These are phyloP conservation scores for Caenorhabditis imperialis DNA, from an alignment of 2,888 invertebrate genomes.

Conservation along the genomic window DNA sequence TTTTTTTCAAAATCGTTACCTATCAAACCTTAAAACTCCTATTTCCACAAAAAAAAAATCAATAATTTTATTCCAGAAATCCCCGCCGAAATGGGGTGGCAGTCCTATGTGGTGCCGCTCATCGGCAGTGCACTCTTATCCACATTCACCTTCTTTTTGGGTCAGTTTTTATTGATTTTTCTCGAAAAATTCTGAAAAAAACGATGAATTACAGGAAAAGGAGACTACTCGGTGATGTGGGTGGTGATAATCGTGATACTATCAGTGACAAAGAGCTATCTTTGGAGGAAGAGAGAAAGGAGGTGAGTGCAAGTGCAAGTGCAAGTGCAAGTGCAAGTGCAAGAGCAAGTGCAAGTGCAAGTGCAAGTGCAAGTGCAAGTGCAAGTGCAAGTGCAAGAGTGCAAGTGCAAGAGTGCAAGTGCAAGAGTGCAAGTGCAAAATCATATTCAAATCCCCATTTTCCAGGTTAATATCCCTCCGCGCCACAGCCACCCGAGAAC, in stretches of 20 bases:
- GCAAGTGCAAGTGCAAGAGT: too few species aligned
- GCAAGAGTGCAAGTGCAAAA: too few species aligned
- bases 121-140: conserved; percentile 62
- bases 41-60: too few species aligned
- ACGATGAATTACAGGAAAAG: conserved; percentile 38
- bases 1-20: too few species aligned
- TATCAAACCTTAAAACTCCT: too few species aligned
- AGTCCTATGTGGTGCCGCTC: conserved; percentile 70
- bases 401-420: too few species aligned
- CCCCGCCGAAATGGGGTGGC: conserved; percentile 69
- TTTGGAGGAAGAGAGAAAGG: conserved; percentile 75
- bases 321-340: too few species aligned
- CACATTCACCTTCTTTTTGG: conserved; percentile 62
- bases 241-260: conserved; percentile 70
- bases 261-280: conserved; percentile 72
- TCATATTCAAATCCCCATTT: conserved; percentile 24
- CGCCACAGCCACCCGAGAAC: conserved; percentile 67
- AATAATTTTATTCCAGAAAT: too few species aligned
- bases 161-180: conserved; percentile 33
- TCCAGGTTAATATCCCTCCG: conserved; percentile 60
- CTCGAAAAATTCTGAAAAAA: not conserved
- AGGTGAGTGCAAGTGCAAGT: conserved; percentile 52
- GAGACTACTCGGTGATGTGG: conserved; percentile 67
- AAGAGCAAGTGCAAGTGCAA: too few species aligned
- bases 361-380: too few species aligned